phyloP scores from a whole-genome alignment of 2,888 invertebrate species.

The Rosalia funebris region DNA sequence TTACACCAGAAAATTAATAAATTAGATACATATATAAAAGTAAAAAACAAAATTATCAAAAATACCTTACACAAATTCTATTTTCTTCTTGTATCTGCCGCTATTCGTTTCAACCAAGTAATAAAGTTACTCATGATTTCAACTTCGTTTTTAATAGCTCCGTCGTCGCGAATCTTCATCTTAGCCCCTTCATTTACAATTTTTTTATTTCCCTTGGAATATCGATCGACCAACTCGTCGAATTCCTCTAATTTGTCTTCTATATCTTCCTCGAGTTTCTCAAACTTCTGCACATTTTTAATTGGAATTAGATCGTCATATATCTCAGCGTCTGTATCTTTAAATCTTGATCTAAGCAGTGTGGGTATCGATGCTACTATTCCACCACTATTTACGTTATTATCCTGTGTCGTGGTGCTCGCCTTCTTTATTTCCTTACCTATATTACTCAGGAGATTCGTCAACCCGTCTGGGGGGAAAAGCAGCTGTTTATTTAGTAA shows the following conservation, averaged over 20 bases:
- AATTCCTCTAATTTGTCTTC: constrained; percentile 46
- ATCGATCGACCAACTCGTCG: constrained; percentile 43
- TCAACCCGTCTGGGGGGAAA: constrained; percentile 12
- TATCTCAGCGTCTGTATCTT: constrained; percentile 18
- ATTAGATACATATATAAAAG: constrained; percentile 10
- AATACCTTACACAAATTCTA: not conserved
- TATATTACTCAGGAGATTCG: not conserved
- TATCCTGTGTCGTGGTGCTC: not conserved
- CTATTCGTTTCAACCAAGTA: constrained; percentile 47
- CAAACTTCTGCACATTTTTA: constrained; percentile 35
- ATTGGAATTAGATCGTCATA: constrained; percentile 29
- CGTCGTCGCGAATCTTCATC: constrained; percentile 38
- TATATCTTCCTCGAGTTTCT: constrained; percentile 41
- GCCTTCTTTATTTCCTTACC: not conserved
- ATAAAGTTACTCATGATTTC: constrained; percentile 46
- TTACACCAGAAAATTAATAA: not conserved
- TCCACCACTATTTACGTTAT: not conserved
- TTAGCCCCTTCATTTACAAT: constrained; percentile 44
- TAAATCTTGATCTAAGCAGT: no score
- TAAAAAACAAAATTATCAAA: not conserved
- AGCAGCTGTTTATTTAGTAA: constrained; percentile 7
- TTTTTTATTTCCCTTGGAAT: constrained; percentile 40
- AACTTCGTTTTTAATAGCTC: constrained; percentile 44
- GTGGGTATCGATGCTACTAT: no score
- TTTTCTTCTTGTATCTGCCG: constrained; percentile 22